Evolutionary conservation across 2,113 vertebrate species (phyloP).

Genomic region (Aphelocoma coerulescens): DNA sequence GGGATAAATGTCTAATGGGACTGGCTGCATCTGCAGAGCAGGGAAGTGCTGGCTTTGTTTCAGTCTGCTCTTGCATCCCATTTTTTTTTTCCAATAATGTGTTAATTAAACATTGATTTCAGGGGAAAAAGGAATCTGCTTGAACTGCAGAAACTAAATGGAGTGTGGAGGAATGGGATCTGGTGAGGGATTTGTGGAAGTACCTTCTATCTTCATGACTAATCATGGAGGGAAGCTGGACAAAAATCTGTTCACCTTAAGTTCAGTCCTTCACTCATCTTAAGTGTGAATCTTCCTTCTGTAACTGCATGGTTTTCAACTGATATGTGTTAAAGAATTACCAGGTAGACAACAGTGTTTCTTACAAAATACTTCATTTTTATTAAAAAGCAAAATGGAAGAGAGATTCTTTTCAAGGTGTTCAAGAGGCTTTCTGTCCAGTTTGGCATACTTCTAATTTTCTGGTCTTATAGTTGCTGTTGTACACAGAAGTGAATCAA

Average conservation of each 20-base stretch:
- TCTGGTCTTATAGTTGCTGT: not conserved
- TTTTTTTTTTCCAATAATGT: constrained; percentile 72
- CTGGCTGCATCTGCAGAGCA: constrained; percentile 30
- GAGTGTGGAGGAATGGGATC: constrained; percentile 62
- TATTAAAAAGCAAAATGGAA: not conserved
- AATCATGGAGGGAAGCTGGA: not conserved
- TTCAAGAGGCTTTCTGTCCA: not conserved
- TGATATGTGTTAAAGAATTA: not conserved
- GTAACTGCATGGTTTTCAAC: not conserved
- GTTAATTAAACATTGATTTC: constrained; percentile 82
- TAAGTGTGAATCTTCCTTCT: not conserved
- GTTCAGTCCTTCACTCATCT: not conserved
- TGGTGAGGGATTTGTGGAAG: constrained; percentile 41
- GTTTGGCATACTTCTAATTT: not conserved
- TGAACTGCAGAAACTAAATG: constrained; percentile 72
- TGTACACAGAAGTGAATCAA: not conserved
- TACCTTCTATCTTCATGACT: constrained; percentile 48
- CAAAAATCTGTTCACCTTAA: not conserved
- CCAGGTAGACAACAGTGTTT: not conserved
- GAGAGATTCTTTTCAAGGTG: not conserved
- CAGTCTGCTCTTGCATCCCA: constrained; percentile 57
- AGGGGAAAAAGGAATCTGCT: constrained; percentile 66
- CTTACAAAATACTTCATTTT: not conserved
- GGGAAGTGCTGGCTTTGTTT: constrained; percentile 62
- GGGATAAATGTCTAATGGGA: not conserved